Evolutionary conservation across 2,797 vertebrate species (phyloP), one percentile per base, ranked within the genome.

Genomic region (Mormyrus proboscirostris): DNA sequence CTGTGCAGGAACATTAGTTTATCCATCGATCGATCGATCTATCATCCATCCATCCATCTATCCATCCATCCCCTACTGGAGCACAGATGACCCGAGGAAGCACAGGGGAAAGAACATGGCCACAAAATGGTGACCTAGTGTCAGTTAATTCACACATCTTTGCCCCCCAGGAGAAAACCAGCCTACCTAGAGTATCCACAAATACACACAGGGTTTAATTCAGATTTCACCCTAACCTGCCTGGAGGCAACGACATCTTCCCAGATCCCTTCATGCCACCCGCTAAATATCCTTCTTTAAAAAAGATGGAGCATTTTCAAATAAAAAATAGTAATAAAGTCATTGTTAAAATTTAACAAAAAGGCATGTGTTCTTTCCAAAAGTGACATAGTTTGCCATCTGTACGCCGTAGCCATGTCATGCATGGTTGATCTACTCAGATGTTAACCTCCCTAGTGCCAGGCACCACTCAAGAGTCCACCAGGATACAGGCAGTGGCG

Each of bases 391-490:
- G 38, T 16, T 9, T 7, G 2, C 73, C 73, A n/a, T 79, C 3
- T n/a, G 41, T 19, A 47, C 5, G 7, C 73, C 4, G 7, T 79
- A 47, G 83, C 89, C 91, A 79, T 57, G 88, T 91, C 89, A 90
- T 88, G 89, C 91, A 59, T 73, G 73, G 62, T 88, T 90, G 85
- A 47, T 33, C 76, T 89, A 90, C 57, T 90, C 79, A 33, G 89
- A 89, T 53, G 22, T 16, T 86, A 50, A 55, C 88, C 44, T 53
- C 44, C 87, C 90, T 5, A 87, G 65, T 84, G 49, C 57, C 38
- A 79, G 33, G 33, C 73, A 79, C n/a, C 38, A 44, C 33, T 44
- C 41, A 79, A n/a, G 38, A 44, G 73, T 41, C 33, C 41, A 79
- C 6, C 73, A 79, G 73, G 65, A 73, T 29, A 38, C 16, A 79